Evolutionary conservation across 1,140 invertebrate genomes (phyloP).

Genomic region (Uloborus diversus): DNA sequence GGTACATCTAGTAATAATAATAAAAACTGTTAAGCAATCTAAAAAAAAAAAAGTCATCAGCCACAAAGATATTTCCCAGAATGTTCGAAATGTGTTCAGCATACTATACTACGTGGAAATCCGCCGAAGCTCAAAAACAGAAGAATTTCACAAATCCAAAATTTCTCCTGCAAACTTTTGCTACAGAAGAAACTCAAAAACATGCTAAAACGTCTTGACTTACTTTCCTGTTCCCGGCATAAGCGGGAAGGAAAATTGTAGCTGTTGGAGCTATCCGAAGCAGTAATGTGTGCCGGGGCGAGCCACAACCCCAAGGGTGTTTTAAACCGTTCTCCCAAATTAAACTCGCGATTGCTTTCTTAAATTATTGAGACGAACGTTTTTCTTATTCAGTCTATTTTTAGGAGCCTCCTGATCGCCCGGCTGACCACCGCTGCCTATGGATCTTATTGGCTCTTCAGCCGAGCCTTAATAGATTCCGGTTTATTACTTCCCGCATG

Average conservation of each 20-base stretch:
- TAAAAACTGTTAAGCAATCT: too few species aligned
- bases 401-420: constrained; percentile 13
- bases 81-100: too few species aligned
- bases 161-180: too few species aligned
- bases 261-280: constrained; percentile 21
- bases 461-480: constrained; percentile 49
- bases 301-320: constrained; percentile 17
- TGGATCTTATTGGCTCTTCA: constrained; percentile 18
- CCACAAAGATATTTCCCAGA: too few species aligned
- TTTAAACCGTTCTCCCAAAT: constrained; percentile 48
- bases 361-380: constrained; percentile 53
- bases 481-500: constrained; percentile 23
- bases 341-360: constrained; percentile 48
- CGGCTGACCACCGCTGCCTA: constrained; percentile 16
- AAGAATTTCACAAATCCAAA: too few species aligned
- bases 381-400: constrained; percentile 48
- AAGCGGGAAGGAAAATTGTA: background rate
- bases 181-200: too few species aligned
- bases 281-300: constrained; percentile 41
- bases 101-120: too few species aligned
- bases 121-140: too few species aligned
- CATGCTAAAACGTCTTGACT: too few species aligned
- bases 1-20: too few species aligned
- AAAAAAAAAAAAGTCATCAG: too few species aligned
- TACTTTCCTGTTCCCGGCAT: background rate